These are phyloP conservation scores for Mimachlamys varia DNA, from an alignment of 2,888 invertebrate species.

Conservation along the genomic window DNA sequence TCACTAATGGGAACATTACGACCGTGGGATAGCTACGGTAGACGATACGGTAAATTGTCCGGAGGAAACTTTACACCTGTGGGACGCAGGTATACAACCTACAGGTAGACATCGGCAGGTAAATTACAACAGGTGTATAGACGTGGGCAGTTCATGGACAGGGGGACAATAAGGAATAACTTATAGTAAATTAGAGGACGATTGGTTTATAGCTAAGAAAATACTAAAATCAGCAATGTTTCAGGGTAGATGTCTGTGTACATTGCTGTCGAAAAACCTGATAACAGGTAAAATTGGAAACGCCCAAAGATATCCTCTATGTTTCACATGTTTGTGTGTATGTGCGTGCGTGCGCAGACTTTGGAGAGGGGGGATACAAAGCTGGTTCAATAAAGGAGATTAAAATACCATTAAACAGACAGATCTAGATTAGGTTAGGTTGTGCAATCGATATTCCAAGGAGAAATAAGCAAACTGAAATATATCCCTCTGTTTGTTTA, in stretches of 20 bases:
- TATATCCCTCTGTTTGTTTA: no score
- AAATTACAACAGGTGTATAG: no score
- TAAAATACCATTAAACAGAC: not conserved
- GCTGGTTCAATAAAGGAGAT: conserved; percentile 11
- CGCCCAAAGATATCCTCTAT: not conserved
- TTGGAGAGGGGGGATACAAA: not conserved
- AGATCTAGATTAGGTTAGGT: not conserved
- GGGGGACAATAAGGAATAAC: not conserved
- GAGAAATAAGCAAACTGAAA: no score
- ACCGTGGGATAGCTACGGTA: not conserved
- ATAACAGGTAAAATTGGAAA: not conserved
- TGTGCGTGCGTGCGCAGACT: not conserved
- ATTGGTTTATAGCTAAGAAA: not conserved
- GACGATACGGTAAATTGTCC: not conserved
- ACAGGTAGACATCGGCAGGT: no score
- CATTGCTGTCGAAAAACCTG: not conserved
- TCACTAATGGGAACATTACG: not conserved
- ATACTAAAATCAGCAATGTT: not conserved
- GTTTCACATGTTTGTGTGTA: not conserved
- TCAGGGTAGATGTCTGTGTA: not conserved
- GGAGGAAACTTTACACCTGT: not conserved
- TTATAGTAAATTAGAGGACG: not conserved
- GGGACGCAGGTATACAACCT: not conserved
- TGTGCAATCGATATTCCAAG: no score
- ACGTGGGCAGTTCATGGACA: no score